A percentile compares a stretch with the other conserved stretches of the same genome.
These are phyloP conservation scores for Myotis davidii DNA, from an alignment of 2,113 vertebrate species.

Conservation along the genomic window DNA sequence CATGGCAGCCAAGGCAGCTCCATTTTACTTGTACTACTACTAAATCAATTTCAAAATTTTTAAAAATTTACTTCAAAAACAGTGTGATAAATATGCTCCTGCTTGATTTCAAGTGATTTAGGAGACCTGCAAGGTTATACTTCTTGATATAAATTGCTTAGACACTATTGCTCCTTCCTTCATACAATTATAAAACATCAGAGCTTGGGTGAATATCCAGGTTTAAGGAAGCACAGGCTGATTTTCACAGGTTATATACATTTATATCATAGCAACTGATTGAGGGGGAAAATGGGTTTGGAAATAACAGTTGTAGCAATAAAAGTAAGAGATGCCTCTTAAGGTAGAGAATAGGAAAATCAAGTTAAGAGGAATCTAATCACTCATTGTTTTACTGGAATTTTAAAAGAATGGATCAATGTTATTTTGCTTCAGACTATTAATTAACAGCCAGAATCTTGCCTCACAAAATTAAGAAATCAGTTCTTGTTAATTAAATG, in stretches of 20 bases:
- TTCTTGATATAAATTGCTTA: not conserved
- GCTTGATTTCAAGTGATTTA: conserved; percentile 75
- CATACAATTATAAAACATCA: not conserved
- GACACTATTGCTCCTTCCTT: not conserved
- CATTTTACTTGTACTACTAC: conserved; percentile 31
- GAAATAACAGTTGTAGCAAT: conserved; percentile 9
- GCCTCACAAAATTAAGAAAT: conserved; percentile 50
- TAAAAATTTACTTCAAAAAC: conserved; percentile 68
- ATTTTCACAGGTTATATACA: not conserved
- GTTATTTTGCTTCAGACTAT: conserved; percentile 68
- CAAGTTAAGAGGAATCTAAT: conserved; percentile 1
- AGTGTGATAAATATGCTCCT: conserved; percentile 13
- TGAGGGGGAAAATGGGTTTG: not conserved
- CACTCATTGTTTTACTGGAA: conserved; percentile 62
- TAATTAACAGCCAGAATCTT: conserved; percentile 60
- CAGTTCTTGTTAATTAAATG: conserved; percentile 69
- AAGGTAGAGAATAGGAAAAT: conserved; percentile 38
- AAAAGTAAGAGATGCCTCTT: not conserved
- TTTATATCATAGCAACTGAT: not conserved
- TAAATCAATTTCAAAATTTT: conserved; percentile 53
- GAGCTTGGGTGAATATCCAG: not conserved
- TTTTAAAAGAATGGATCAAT: conserved; percentile 68
- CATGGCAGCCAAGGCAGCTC: not conserved
- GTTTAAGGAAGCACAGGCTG: not conserved
- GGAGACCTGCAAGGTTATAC: conserved; percentile 29